These are phyloP conservation scores for Sardinella longiceps DNA, from an alignment of 2,797 vertebrate genomes.

Conservation along the genomic window DNA sequence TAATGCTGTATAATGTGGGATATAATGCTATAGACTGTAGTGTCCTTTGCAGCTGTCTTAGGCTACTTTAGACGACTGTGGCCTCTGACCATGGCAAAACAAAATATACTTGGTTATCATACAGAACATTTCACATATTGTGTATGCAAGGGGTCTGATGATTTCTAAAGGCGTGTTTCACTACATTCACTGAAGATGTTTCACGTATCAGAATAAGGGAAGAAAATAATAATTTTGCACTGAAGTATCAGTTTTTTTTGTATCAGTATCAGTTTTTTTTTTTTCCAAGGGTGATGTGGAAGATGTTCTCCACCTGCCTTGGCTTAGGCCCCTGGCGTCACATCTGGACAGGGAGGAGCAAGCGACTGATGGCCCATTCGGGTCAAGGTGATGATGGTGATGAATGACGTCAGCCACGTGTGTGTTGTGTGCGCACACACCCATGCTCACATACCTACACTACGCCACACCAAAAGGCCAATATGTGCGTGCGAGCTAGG, in stretches of 20 bases:
- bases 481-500: background rate
- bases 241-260: too few relatives aligned
- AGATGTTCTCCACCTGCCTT: slow-evolving; percentile 20
- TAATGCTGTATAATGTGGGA: slow-evolving; percentile 52
- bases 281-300: background rate
- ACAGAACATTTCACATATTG: background rate
- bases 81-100: background rate
- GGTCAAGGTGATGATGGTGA: slow-evolving; percentile 25
- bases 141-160: background rate
- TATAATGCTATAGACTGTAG: slow-evolving; percentile 40
- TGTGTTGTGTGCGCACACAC: slow-evolving; percentile 13
- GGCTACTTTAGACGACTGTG: background rate
- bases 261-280: background rate
- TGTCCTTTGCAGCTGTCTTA: background rate
- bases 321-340: background rate
- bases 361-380: background rate
- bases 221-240: background rate
- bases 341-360: slow-evolving; percentile 28
- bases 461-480: background rate
- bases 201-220: background rate
- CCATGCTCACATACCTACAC: background rate
- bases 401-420: slow-evolving; percentile 20
- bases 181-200: background rate
- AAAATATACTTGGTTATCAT: background rate
- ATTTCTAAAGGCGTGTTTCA: background rate